Evolutionary conservation across 2,113 vertebrate species (phyloP).

Genomic region (Climacteris rufus): DNA sequence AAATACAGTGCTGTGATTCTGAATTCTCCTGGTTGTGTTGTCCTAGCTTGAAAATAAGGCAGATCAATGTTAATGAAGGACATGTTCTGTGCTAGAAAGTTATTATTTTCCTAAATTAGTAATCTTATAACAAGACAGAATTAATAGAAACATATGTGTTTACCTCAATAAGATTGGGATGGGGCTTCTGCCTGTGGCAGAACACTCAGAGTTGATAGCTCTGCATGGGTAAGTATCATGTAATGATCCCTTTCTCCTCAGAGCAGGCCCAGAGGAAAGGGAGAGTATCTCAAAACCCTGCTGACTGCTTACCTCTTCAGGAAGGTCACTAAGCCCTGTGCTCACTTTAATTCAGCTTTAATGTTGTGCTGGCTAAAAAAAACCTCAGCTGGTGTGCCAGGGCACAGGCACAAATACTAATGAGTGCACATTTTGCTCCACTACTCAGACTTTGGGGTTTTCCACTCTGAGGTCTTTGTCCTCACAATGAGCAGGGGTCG

Average conservation of each 20-base stretch:
- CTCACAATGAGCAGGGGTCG: neutral
- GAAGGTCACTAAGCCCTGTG: neutral
- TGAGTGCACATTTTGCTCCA: neutral
- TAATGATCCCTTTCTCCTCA: neutral
- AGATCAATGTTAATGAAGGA: neutral
- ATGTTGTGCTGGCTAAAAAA: neutral
- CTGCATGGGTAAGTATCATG: neutral
- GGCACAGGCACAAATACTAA: neutral
- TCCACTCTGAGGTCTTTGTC: neutral
- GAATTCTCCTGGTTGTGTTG: neutral
- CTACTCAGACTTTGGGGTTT: neutral
- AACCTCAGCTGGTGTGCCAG: neutral
- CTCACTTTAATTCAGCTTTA: neutral
- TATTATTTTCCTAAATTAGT: neutral
- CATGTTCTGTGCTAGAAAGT: neutral
- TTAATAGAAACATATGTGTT: neutral
- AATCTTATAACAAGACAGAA: neutral
- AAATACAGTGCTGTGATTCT: rapidly evolving
- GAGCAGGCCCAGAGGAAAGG: neutral
- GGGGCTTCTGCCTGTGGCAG: neutral
- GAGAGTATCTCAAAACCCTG: neutral
- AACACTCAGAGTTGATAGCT: neutral
- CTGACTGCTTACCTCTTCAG: neutral
- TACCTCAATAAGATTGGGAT: neutral
- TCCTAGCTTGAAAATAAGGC: neutral